phyloP scores from a whole-genome alignment of 2,888 invertebrate genomes.

The Catonia carolina region DNA sequence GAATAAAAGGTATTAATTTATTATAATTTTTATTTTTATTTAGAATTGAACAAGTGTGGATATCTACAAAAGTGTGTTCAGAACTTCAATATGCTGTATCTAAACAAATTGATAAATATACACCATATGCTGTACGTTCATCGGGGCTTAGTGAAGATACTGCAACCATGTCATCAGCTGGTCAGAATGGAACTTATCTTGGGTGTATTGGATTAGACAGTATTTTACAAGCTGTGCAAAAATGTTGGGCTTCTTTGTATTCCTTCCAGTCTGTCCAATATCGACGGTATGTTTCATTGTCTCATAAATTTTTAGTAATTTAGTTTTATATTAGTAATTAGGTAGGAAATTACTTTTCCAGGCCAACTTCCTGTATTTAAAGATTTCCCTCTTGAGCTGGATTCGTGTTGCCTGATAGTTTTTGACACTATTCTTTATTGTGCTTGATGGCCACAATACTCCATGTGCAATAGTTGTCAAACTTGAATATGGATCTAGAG shows the following conservation, averaged over 20 bases:
- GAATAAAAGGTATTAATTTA: no score
- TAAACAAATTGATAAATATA: neutral
- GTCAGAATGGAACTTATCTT: constrained; percentile 73
- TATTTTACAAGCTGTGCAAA: constrained; percentile 52
- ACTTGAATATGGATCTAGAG: no score
- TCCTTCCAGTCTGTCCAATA: constrained; percentile 70
- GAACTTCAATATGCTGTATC: constrained; percentile 42
- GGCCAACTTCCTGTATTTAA: no score
- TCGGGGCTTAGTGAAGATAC: constrained; percentile 73
- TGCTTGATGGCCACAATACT: no score
- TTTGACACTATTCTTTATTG: no score
- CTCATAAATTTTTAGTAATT: constrained; percentile 19
- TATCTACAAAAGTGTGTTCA: constrained; percentile 21
- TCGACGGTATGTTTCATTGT: constrained; percentile 55
- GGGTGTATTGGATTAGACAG: constrained; percentile 53
- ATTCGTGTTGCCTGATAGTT: no score
- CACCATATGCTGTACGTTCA: constrained; percentile 54
- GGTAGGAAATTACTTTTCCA: no score
- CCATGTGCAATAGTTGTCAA: no score
- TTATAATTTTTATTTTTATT: neutral
- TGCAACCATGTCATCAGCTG: constrained; percentile 71
- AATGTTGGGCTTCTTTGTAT: constrained; percentile 80
- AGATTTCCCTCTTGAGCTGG: no score
- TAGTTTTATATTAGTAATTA: no score
- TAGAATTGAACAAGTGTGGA: constrained; percentile 14